phyloP scores from a whole-genome alignment of 1,140 invertebrate genomes.

The Drosophila kanapiae region DNA sequence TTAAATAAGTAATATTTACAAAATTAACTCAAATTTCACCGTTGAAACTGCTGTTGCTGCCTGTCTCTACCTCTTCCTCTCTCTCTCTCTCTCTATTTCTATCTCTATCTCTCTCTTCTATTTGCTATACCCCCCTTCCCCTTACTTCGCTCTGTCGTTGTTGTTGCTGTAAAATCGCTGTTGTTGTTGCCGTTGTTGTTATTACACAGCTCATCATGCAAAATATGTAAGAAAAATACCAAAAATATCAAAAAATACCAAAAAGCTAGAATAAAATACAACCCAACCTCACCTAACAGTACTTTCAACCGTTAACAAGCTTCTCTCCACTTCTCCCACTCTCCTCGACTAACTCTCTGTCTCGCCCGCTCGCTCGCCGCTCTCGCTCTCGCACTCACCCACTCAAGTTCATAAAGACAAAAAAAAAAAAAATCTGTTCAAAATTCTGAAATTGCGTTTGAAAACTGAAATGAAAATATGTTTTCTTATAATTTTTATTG shows the following conservation, averaged over 20 bases:
- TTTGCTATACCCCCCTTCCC: conserved; percentile 13
- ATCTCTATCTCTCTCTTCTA: conserved; percentile 17
- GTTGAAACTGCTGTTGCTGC: conserved; percentile 12
- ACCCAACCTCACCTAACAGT: conserved; percentile 35
- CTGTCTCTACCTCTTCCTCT: conserved; percentile 17
- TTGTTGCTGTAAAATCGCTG: conserved; percentile 55
- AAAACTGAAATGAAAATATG: conserved; percentile 46
- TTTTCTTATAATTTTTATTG: conserved; percentile 78
- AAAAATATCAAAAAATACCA: background rate
- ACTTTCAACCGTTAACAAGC: conserved; percentile 28
- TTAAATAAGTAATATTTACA: conserved; percentile 7
- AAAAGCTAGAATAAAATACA: background rate
- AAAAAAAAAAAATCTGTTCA: conserved; percentile 30
- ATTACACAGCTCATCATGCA: conserved; percentile 49
- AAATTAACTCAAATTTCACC: background rate
- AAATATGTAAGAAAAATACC: conserved; percentile 10
- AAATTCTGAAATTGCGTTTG: conserved; percentile 28
- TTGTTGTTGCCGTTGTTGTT: conserved; percentile 47
- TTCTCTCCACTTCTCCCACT: conserved; percentile 17
- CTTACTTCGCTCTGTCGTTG: conserved; percentile 45
- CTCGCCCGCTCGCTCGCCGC: conserved; percentile 42
- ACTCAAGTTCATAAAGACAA: conserved; percentile 35
- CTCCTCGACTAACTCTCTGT: conserved; percentile 33
- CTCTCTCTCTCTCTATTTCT: conserved; percentile 4
- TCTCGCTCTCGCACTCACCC: conserved; percentile 50